Percentiles rank a stretch among this genome's conserved stretches.
phyloP scores from a whole-genome alignment of 2,888 invertebrate species.

The Yponomeuta malinellus region DNA sequence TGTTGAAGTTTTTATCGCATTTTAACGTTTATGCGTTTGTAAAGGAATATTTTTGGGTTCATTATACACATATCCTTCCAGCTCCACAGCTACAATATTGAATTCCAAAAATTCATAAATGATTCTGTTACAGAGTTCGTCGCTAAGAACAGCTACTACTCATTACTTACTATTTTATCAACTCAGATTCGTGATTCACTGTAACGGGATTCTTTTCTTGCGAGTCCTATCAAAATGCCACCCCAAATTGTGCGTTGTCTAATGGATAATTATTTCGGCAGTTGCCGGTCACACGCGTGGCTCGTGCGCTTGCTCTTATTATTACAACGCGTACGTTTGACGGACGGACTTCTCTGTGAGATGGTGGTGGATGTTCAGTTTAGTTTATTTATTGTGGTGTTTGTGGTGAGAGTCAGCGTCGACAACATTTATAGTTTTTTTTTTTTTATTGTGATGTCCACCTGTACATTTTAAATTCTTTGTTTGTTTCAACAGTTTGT shows the following conservation, averaged over 20 bases:
- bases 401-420: conserved; percentile 1
- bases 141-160: too few relatives aligned
- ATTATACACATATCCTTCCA: background rate
- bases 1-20: background rate
- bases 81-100: background rate
- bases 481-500: too few relatives aligned
- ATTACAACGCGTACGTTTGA: conserved; percentile 45
- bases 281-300: conserved; percentile 70
- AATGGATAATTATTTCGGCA: conserved; percentile 74
- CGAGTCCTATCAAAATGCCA: background rate
- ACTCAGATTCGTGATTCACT: background rate
- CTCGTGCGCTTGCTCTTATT: conserved; percentile 57
- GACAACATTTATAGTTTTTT: background rate
- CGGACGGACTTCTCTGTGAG: conserved; percentile 20
- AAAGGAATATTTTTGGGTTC: background rate
- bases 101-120: background rate
- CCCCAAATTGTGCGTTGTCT: conserved; percentile 38
- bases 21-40: background rate
- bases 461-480: too few relatives aligned
- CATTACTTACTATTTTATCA: too few relatives aligned
- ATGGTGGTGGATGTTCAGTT: background rate
- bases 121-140: too few relatives aligned
- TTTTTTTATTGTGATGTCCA: too few relatives aligned
- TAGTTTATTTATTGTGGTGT: background rate
- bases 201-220: background rate